A percentile compares a stretch with the other conserved stretches of the same genome.
phyloP scores from a whole-genome alignment of 2,113 vertebrate genomes.

The Illadopsis cleaveri region DNA sequence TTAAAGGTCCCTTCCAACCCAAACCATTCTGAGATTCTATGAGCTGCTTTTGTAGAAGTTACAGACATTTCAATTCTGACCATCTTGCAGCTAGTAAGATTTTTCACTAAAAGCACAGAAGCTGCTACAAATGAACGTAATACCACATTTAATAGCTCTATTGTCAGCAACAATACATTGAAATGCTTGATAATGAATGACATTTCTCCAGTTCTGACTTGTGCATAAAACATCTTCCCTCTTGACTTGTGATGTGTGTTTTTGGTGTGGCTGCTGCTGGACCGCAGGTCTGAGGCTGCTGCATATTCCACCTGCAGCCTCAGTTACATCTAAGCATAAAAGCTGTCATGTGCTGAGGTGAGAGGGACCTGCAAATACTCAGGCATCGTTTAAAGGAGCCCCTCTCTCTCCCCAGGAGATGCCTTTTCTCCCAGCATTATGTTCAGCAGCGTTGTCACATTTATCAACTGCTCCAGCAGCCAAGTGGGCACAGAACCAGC shows the following conservation, averaged over 20 bases:
- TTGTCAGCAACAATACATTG: background rate
- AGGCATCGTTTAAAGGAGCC: background rate
- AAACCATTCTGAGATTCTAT: background rate
- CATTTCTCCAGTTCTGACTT: background rate
- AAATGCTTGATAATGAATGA: background rate
- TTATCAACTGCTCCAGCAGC: background rate
- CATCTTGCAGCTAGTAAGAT: background rate
- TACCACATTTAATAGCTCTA: background rate
- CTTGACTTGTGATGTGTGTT: background rate
- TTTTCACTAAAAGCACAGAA: background rate
- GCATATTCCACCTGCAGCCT: background rate
- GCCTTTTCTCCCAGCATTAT: background rate
- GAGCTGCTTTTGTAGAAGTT: background rate
- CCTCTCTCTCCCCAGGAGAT: background rate
- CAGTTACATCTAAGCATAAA: background rate
- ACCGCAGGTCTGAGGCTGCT: background rate
- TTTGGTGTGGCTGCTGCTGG: fast-evolving
- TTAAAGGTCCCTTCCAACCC: background rate
- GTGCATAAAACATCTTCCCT: background rate
- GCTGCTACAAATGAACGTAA: background rate
- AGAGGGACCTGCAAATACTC: background rate
- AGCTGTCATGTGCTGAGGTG: background rate
- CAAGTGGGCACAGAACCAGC: background rate
- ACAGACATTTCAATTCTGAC: background rate
- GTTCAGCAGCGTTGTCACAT: background rate